These are phyloP conservation scores for Drosophila sp. DNA, from an alignment of 1,140 invertebrate genomes.

Conservation along the genomic window DNA sequence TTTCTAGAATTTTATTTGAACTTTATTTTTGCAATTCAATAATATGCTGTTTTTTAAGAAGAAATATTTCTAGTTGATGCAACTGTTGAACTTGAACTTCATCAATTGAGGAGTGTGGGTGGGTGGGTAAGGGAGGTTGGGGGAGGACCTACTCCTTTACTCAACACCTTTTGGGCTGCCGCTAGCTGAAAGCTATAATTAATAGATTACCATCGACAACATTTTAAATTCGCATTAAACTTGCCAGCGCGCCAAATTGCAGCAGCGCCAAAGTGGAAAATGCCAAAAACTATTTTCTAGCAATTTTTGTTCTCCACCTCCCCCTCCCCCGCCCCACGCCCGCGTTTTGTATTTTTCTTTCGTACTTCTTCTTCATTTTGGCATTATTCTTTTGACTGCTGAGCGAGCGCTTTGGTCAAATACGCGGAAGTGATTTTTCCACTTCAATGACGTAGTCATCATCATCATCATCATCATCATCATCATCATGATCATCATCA, in stretches of 20 bases:
- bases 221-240: conserved; percentile 80
- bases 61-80: background rate
- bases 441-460: conserved; percentile 68
- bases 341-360: too few relatives aligned
- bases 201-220: conserved; percentile 81
- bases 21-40: too few relatives aligned
- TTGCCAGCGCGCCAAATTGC: conserved; percentile 69
- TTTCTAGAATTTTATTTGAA: too few relatives aligned
- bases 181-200: conserved; percentile 75
- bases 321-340: too few relatives aligned
- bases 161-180: conserved; percentile 79
- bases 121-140: too few relatives aligned
- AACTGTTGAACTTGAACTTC: conserved; percentile 6
- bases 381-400: conserved; percentile 64
- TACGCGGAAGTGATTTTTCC: conserved; percentile 80
- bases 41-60: too few relatives aligned
- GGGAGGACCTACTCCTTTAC: conserved; percentile 23
- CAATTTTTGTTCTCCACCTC: conserved; percentile 50
- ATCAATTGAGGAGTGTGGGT: background rate
- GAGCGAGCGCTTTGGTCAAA: conserved; percentile 68
- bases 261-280: conserved; percentile 73
- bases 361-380: conserved; percentile 26
- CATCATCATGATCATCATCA: too few relatives aligned
- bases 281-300: conserved; percentile 62
- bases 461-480: conserved; percentile 7